These are phyloP conservation scores for Caenorhabditis sp. DNA, from an alignment of 2,888 invertebrate species.

Conservation along the genomic window DNA sequence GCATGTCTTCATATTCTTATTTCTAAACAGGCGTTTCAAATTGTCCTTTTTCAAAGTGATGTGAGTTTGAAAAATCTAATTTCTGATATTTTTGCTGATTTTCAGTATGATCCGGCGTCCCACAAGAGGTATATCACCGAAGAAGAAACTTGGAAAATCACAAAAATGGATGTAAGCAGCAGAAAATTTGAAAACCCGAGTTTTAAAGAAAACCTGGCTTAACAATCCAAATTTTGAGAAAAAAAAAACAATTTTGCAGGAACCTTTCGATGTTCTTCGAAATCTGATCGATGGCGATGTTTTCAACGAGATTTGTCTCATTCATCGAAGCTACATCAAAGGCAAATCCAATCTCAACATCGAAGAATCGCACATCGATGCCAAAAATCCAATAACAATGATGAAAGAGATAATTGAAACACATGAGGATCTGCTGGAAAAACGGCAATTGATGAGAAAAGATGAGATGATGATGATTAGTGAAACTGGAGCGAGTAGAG, in stretches of 20 bases:
- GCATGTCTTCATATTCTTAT: slow-evolving; percentile 35
- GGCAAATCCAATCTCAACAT: slow-evolving; percentile 17
- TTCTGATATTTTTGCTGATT: neutral
- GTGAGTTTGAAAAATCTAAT: slow-evolving; percentile 19
- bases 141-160: slow-evolving; percentile 21
- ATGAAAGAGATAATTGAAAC: slow-evolving; percentile 7
- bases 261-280: slow-evolving; percentile 18
- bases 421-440: slow-evolving; percentile 8
- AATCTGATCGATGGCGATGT: neutral
- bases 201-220: neutral
- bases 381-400: slow-evolving; percentile 5
- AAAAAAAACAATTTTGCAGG: too few species aligned
- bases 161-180: neutral
- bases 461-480: too few species aligned
- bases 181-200: neutral
- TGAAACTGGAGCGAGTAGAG: slow-evolving; percentile 29
- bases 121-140: slow-evolving; percentile 22
- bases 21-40: slow-evolving; percentile 33
- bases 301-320: slow-evolving; percentile 11
- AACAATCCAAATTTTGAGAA: slow-evolving; percentile 10
- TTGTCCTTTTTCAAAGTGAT: slow-evolving; percentile 25
- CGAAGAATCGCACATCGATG: slow-evolving; percentile 6
- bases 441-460: neutral
- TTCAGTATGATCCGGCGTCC: slow-evolving; percentile 44
- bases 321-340: slow-evolving; percentile 16